Conservation (phyloP, 2,113 vertebrate species). For the Sardina pilchardus region DNA sequence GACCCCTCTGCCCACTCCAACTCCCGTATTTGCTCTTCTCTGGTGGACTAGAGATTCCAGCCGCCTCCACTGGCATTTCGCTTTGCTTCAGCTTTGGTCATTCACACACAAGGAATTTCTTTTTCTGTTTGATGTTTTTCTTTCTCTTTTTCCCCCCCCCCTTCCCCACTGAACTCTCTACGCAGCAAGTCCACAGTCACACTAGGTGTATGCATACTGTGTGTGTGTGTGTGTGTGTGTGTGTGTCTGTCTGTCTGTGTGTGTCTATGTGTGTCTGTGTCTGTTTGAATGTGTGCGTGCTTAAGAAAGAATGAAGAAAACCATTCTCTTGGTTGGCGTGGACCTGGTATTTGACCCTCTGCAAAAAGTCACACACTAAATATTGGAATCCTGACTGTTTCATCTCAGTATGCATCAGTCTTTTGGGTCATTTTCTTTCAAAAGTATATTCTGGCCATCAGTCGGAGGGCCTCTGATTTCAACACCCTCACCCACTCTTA, state of each 20-base stretch:
- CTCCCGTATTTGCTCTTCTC: slow-evolving; percentile 64
- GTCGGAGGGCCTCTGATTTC: not conserved
- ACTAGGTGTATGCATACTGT: not conserved
- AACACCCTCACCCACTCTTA: not conserved
- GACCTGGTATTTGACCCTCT: slow-evolving; percentile 29
- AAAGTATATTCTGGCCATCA: not conserved
- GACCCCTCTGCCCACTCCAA: slow-evolving; percentile 67
- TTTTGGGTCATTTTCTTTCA: not conserved
- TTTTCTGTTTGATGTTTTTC: slow-evolving; percentile 32
- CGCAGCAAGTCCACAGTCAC: slow-evolving; percentile 29
- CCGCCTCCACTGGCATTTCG: slow-evolving; percentile 58
- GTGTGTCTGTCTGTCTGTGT: slow-evolving; percentile 22
- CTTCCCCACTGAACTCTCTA: not conserved
- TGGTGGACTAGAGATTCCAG: slow-evolving; percentile 46
- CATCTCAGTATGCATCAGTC: not conserved
- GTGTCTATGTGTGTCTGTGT: slow-evolving; percentile 14
- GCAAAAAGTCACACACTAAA: slow-evolving; percentile 7
- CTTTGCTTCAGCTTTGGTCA: slow-evolving; percentile 40
- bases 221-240: not conserved
- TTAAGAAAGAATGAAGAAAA: not conserved
- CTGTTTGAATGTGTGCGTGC: not conserved
- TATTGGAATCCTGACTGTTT: not conserved
- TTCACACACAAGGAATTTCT: slow-evolving; percentile 38
- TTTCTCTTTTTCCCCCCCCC: slow-evolving; percentile 20
- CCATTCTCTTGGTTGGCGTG: not conserved